Base-by-base conservation (phyloP, 2,797 vertebrate genomes). In the Mallotus villosus region DNA sequence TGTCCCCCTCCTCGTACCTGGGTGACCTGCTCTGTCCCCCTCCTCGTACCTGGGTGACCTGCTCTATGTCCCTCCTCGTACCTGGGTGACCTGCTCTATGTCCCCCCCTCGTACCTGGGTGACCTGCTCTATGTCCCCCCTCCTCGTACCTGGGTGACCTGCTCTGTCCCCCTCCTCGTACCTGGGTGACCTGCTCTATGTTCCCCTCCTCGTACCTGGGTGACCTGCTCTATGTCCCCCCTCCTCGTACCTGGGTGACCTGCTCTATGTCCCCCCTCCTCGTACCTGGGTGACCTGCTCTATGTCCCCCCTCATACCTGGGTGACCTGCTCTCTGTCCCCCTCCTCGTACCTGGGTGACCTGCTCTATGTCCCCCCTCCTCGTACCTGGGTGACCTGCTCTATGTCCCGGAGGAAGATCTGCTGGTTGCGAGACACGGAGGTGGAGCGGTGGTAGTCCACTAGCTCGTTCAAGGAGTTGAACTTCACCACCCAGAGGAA, bases 401-500 rank as follows among this genome's bases (percentile, higher is more conserved):
- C 98, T 72, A 99, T 98, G 88, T 99, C 98, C 84, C 98, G 94
- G 78, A 99, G 93, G 84, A 99, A 98, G 91, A 99, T 99, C 79
- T 99, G 98, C 90, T 99, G 98, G 91, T 98, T 99, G 86, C 98
- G 95, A 77, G 98, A 99, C 81, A 99, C 98, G 0, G 98, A 99
- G 72, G 97, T 99, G 63, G 96, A 95, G 86, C 98, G 96, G 91
- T 99, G 98, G 87, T 99, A 99, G 85, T 98, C 97, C 85, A 99
- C 97, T 87, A 99, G 93, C 92, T 99, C 98, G 72, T 99, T 99
- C 86, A 99, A 93, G 63, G 97, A 99, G 90, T 95, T 98, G 87
- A 99, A 99, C 91, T 99, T 99, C 84, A 99, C 98, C 91, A 99
- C 98, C 98, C 98, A 99, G 68, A 99, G 94, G 90, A 99, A 99